Evolutionary conservation across 2,113 vertebrate genomes (phyloP).

Genomic region (Atlantisia rogersi): DNA sequence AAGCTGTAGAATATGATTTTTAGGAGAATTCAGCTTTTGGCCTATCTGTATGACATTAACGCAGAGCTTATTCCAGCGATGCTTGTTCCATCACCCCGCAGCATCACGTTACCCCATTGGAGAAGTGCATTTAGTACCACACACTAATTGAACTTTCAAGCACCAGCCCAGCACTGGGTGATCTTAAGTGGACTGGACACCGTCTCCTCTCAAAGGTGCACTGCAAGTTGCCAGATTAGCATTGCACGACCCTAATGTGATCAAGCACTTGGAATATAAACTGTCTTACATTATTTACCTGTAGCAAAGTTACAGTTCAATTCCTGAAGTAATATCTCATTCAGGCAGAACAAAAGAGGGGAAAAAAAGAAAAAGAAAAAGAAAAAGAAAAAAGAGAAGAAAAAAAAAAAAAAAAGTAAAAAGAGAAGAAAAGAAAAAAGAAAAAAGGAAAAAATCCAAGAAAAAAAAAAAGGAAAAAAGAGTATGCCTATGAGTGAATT

Average conservation of each 20-base stretch:
- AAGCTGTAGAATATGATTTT: neutral
- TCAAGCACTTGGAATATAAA: neutral
- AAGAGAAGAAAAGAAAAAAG: neutral
- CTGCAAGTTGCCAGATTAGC: neutral
- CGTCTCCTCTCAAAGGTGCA: neutral
- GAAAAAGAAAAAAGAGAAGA: neutral
- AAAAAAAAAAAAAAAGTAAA: no score
- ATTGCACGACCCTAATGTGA: neutral
- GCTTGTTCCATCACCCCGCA: neutral
- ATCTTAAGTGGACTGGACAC: conserved; percentile 15
- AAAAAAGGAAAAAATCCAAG: neutral
- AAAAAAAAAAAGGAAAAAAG: neutral
- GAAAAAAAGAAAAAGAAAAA: neutral
- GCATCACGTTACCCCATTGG: fast-evolving
- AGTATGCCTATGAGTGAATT: neutral
- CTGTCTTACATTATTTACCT: conserved; percentile 52
- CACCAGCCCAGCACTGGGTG: neutral
- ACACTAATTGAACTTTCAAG: neutral
- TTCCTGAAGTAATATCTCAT: conserved; percentile 43
- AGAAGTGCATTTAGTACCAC: neutral
- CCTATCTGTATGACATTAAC: fast-evolving
- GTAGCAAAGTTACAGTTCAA: conserved; percentile 24
- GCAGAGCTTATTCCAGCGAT: neutral
- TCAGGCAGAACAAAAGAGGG: conserved; percentile 21
- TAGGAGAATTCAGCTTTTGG: neutral